Percentiles rank a stretch among this genome's conserved stretches.
Evolutionary conservation across 2,113 vertebrate genomes (phyloP).

Genomic region (Illadopsis cleaveri): DNA sequence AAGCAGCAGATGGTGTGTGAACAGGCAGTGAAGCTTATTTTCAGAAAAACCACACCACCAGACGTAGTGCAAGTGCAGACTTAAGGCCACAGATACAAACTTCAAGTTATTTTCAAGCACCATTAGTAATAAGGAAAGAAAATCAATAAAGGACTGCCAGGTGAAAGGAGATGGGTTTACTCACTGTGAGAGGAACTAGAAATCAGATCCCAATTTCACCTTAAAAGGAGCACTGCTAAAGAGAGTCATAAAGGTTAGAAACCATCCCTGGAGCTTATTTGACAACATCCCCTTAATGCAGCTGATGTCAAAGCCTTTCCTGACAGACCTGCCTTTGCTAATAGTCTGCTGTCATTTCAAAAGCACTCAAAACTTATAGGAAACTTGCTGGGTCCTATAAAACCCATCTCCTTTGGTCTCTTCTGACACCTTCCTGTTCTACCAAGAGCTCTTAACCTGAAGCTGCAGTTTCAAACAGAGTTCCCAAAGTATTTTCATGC

Average conservation of each 20-base stretch:
- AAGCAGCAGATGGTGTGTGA: slow-evolving; percentile 18
- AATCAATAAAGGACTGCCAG: not conserved
- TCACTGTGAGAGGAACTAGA: not conserved
- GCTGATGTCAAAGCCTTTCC: not conserved
- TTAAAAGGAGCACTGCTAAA: not conserved
- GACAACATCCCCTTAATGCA: not conserved
- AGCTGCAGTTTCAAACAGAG: not conserved
- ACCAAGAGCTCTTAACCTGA: not conserved
- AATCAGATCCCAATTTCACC: not conserved
- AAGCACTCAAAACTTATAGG: not conserved
- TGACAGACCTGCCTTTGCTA: not conserved
- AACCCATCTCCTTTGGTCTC: not conserved
- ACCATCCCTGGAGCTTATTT: not conserved
- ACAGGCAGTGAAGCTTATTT: slow-evolving; percentile 29
- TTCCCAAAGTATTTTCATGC: not conserved
- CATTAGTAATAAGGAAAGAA: slow-evolving; percentile 17
- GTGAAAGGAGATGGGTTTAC: not conserved
- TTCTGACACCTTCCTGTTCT: not conserved
- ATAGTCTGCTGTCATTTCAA: not conserved
- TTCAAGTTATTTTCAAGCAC: not conserved
- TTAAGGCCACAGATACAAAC: not conserved
- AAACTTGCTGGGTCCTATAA: not conserved
- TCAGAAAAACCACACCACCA: slow-evolving; percentile 34
- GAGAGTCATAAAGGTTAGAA: not conserved
- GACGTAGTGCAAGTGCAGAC: not conserved